These are phyloP conservation scores for Hydrotaea diabolus DNA, from an alignment of 2,888 invertebrate species.

Conservation along the genomic window DNA sequence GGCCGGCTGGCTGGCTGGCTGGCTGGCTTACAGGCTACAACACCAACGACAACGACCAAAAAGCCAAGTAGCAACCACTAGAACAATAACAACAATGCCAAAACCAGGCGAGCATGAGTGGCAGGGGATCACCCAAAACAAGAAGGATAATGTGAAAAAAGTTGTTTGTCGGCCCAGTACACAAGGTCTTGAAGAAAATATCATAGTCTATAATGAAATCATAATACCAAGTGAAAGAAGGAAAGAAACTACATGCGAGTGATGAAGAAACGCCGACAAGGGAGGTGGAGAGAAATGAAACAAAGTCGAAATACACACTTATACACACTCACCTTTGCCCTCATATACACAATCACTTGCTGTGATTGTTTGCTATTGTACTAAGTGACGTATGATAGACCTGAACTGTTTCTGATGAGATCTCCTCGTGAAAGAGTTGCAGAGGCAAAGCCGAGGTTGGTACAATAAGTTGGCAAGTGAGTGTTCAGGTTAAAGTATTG, in stretches of 20 bases:
- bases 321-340: conserved; percentile 22
- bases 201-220: conserved; percentile 12
- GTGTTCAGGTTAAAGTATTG: too few species aligned
- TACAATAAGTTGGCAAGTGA: background rate
- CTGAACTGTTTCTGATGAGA: conserved; percentile 46
- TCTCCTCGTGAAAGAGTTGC: conserved; percentile 26
- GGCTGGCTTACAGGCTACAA: conserved; percentile 31
- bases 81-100: conserved; percentile 18
- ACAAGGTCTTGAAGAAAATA: background rate
- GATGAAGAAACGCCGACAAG: conserved; percentile 1
- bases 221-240: conserved; percentile 6
- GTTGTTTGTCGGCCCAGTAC: conserved; percentile 26
- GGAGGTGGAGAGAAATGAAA: background rate
- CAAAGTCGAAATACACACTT: background rate
- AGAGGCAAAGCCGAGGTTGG: too few species aligned
- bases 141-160: conserved; percentile 4
- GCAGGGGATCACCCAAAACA: background rate
- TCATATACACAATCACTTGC: background rate
- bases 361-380: conserved; percentile 21
- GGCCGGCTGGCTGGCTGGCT: background rate
- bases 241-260: conserved; percentile 1
- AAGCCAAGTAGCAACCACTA: background rate
- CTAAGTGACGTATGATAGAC: conserved; percentile 48
- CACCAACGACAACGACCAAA: background rate
- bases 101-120: background rate